Evolutionary conservation across 53 echinoderm and acorn worm genomes (phyloP).

Genomic region (Apostichopus leukothele): DNA sequence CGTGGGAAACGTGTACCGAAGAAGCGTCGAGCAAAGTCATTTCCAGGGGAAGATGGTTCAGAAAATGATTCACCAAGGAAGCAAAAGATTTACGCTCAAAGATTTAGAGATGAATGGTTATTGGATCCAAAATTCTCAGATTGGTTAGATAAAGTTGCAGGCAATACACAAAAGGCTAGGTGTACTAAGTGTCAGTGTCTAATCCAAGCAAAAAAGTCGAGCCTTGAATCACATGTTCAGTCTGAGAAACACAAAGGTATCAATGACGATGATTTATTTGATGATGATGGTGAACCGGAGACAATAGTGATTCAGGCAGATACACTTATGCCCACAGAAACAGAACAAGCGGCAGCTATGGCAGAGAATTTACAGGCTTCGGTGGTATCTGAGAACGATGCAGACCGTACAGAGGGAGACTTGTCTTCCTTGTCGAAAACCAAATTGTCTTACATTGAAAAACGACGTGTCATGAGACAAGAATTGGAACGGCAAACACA

Average conservation of each 20-base stretch:
- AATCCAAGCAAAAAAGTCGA: slow-evolving; percentile 9
- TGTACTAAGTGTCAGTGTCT: slow-evolving; percentile 9
- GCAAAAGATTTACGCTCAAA: slow-evolving; percentile 22
- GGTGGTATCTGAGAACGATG: not conserved
- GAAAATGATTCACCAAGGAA: not conserved
- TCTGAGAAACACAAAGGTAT: slow-evolving; percentile 27
- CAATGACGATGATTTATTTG: slow-evolving; percentile 25
- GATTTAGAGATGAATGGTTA: slow-evolving; percentile 22
- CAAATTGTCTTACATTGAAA: slow-evolving; percentile 20
- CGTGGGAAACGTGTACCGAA: not conserved
- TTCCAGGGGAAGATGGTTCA: not conserved
- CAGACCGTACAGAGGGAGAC: not conserved
- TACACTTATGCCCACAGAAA: not conserved
- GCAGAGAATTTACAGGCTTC: not conserved
- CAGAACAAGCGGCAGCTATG: not conserved
- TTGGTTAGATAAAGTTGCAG: slow-evolving; percentile 8
- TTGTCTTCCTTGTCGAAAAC: slow-evolving; percentile 11
- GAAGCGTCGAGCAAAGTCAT: not conserved
- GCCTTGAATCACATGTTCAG: slow-evolving; percentile 25
- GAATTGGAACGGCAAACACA: slow-evolving; percentile 14
- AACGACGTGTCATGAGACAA: slow-evolving; percentile 8
- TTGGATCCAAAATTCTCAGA: slow-evolving; percentile 29
- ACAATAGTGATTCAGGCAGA: slow-evolving; percentile 17
- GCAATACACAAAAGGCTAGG: not conserved
- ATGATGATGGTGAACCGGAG: slow-evolving; percentile 12